Evolutionary conservation across 2,797 vertebrate species (phyloP), one percentile per base, ranked within the genome.

Genomic region (Semotilus atromaculatus): DNA sequence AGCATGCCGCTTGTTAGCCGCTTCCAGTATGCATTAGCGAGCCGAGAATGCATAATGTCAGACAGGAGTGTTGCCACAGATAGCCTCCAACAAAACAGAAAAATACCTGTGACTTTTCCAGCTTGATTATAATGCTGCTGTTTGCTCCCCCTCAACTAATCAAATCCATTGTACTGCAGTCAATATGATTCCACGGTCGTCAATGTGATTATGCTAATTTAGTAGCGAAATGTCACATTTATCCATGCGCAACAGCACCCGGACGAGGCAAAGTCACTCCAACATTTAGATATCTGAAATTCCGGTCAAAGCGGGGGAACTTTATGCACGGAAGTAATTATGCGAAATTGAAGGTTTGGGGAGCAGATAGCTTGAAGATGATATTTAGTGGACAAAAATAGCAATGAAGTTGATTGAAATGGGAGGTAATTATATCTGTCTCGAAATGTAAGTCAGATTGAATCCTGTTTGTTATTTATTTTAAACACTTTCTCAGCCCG

Each of bases 191-290:
- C 90, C 92, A 91, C 93, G 90, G 90, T 90, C 92, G 93, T 94
- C 94, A 92, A 85, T 91, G 90, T 91, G 93, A 95, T 95, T 94
- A 95, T 94, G 93, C 90, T 92, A 94, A 95, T 95, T 93, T 88
- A 89, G 93, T 90, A 91, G 92, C 93, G 90, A 94, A 95, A 95
- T 94, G 94, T 95, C 94, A 95, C 81, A 89, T 91, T 92, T 91
- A 88, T 91, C 91, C 92, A 90, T 86, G 83, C 87, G 90, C 86
- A 91, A 91, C 90, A 86, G 87, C 88, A 82, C 78, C 43, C 85
- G 86, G 89, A 81, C 87, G 87, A 92, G 90, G 90, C 88, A 86
- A 88, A 55, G 86, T 87, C 84, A 85, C 88, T 86, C 88, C 81
- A 88, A 93, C 92, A 93, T 94, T 93, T 90, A 92, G 90, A 90